These are phyloP conservation scores for Nautilus pompilius DNA, from an alignment of 1,140 invertebrate genomes.

Conservation along the genomic window DNA sequence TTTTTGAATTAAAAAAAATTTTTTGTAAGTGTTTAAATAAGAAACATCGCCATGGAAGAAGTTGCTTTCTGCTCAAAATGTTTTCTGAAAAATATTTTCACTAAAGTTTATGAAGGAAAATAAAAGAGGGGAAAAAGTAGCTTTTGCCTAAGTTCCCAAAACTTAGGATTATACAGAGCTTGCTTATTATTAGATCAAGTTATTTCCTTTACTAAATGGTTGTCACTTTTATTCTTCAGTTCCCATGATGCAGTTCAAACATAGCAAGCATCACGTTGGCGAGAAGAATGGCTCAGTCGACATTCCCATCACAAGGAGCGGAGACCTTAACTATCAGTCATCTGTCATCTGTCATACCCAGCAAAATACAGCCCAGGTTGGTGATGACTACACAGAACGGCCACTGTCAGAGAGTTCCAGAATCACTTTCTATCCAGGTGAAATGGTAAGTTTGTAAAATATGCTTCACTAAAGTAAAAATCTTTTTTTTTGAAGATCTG, in stretches of 20 bases:
- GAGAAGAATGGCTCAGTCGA: constrained; percentile 38
- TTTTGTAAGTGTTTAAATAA: too few relatives aligned
- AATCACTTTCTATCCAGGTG: constrained; percentile 52
- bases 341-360: constrained; percentile 52
- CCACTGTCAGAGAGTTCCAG: constrained; percentile 41
- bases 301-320: constrained; percentile 37
- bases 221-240: too few relatives aligned
- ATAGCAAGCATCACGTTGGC: constrained; percentile 32
- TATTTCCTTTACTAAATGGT: too few relatives aligned
- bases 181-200: too few relatives aligned
- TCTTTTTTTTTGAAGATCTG: not conserved
- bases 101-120: too few relatives aligned
- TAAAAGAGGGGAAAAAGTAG: too few relatives aligned
- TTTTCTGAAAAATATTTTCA: too few relatives aligned
- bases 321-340: constrained; percentile 39
- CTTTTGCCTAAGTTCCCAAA: too few relatives aligned
- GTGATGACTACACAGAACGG: constrained; percentile 49
- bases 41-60: too few relatives aligned
- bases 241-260: constrained; percentile 43
- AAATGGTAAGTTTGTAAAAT: constrained; percentile 26
- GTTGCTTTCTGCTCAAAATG: too few relatives aligned
- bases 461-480: not conserved
- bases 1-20: too few relatives aligned
- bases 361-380: constrained; percentile 44
- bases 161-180: too few relatives aligned